These are phyloP conservation scores for Plodia interpunctella DNA, from an alignment of 1,140 invertebrate genomes.

Conservation along the genomic window DNA sequence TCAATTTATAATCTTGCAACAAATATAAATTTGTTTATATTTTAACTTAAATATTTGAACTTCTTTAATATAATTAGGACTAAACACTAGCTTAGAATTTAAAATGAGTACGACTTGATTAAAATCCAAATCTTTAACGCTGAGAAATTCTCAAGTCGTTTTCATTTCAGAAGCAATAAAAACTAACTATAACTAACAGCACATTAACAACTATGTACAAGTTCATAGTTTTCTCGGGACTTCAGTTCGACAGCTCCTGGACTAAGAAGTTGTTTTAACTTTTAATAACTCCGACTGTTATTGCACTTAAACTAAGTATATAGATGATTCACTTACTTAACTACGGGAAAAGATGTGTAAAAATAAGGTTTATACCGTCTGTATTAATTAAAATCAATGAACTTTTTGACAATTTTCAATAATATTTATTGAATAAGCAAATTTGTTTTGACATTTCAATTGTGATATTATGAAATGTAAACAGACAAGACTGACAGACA, in stretches of 20 bases:
- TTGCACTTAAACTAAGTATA: not conserved
- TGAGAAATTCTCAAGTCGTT: not conserved
- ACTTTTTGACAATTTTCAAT: no score
- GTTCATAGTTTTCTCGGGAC: not conserved
- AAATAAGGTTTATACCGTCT: no score
- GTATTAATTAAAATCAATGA: no score
- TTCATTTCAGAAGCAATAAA: not conserved
- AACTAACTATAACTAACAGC: not conserved
- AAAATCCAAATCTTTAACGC: not conserved
- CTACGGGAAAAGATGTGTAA: not conserved
- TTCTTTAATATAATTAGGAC: no score
- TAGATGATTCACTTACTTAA: not conserved
- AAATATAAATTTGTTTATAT: no score
- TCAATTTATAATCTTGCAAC: no score
- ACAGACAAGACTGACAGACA: no score
- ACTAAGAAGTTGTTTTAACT: not conserved
- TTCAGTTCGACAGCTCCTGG: not conserved
- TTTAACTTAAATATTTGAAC: no score
- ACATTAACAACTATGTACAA: not conserved
- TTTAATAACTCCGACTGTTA: conserved; percentile 3
- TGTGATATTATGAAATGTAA: no score
- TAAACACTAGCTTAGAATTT: no score
- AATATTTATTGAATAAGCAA: no score
- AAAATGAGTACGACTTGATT: not conserved
- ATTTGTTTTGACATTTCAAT: no score